Evolutionary conservation across 2,113 vertebrate genomes (phyloP).

Genomic region (Tetrax tetrax): DNA sequence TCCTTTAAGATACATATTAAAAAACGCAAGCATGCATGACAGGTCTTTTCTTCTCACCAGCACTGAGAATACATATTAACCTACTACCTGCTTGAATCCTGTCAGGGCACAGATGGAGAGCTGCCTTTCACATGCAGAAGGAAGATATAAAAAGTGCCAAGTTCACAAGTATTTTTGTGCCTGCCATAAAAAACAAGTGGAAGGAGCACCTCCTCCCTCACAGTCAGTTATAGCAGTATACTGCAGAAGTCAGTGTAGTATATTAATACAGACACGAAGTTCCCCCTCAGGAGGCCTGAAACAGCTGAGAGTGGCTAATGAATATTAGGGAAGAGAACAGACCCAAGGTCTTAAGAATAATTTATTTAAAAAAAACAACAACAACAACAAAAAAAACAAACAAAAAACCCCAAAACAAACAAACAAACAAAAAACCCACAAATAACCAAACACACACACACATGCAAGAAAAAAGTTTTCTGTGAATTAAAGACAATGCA

Average conservation of each 20-base stretch:
- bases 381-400: too few species aligned
- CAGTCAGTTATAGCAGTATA: not conserved
- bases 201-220: not conserved
- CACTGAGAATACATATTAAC: not conserved
- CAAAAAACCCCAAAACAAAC: too few species aligned
- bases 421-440: not conserved
- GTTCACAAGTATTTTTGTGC: constrained; percentile 41
- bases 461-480: not conserved
- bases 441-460: not conserved
- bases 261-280: not conserved
- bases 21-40: constrained; percentile 23
- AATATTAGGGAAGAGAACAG: not conserved
- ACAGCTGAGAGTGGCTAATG: not conserved
- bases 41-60: not conserved
- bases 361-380: not conserved
- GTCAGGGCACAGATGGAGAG: constrained; percentile 41
- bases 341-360: not conserved
- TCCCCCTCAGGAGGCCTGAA: not conserved
- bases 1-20: not conserved
- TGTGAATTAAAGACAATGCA: not conserved
- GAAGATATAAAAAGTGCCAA: constrained; percentile 37
- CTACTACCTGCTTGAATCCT: constrained; percentile 39
- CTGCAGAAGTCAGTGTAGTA: not conserved
- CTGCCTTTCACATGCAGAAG: constrained; percentile 22
- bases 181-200: not conserved